phyloP scores from a whole-genome alignment of 2,797 vertebrate genomes.

The Hapalemur alaotrensis region DNA sequence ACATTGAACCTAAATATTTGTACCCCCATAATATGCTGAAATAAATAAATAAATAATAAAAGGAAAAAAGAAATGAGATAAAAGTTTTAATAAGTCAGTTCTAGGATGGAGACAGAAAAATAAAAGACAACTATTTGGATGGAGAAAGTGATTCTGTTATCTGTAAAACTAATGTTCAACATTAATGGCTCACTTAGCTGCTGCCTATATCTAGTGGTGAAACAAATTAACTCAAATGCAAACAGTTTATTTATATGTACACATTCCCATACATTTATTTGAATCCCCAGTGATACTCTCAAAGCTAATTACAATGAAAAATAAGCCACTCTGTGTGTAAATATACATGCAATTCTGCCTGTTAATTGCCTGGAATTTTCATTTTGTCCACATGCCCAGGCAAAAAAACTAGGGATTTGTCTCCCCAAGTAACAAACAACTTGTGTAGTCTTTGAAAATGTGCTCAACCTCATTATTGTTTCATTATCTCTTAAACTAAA shows the following conservation, averaged over 20 bases:
- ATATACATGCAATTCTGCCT: constrained; percentile 65
- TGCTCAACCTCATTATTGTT: background rate
- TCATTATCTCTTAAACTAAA: constrained; percentile 29
- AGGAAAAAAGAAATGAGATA: constrained; percentile 12
- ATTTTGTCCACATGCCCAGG: constrained; percentile 57
- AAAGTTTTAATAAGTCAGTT: constrained; percentile 53
- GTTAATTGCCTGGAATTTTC: constrained; percentile 66
- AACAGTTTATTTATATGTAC: constrained; percentile 78
- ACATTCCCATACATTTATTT: constrained; percentile 74
- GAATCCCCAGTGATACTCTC: constrained; percentile 71
- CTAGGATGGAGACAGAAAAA: constrained; percentile 63
- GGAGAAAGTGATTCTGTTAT: constrained; percentile 70
- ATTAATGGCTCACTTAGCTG: constrained; percentile 77
- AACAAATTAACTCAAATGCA: constrained; percentile 79
- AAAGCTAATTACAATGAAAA: constrained; percentile 84
- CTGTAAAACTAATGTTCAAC: constrained; percentile 78
- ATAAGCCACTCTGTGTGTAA: constrained; percentile 74
- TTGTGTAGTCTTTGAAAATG: constrained; percentile 12
- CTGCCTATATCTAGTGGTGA: constrained; percentile 52
- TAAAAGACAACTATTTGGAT: constrained; percentile 61
- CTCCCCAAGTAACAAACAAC: background rate
- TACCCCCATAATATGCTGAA: no score
- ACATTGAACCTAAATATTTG: no score
- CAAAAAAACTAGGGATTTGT: background rate
- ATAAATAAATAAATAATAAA: no score